phyloP scores from a whole-genome alignment of 2,113 vertebrate genomes.

The Scomber japonicus region DNA sequence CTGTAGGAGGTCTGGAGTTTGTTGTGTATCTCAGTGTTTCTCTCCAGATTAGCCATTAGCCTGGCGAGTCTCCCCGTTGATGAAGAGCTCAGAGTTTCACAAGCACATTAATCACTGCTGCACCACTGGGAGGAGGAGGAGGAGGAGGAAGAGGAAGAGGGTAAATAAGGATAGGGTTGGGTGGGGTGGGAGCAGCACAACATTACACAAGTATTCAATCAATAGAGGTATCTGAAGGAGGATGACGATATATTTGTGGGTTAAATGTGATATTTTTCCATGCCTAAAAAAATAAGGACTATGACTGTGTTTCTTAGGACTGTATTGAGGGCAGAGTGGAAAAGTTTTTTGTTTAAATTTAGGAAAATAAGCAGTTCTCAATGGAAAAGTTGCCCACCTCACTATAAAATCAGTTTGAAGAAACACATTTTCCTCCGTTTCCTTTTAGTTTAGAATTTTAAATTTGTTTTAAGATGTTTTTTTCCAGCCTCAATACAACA shows the following conservation, averaged over 20 bases:
- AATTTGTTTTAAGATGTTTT: no score
- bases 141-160: conserved; percentile 17
- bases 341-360: no score
- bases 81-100: conserved; percentile 72
- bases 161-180: conserved; percentile 24
- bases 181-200: conserved; percentile 20
- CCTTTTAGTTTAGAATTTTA: no score
- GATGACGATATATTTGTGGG: neutral
- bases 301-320: neutral
- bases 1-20: conserved; percentile 44
- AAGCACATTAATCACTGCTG: conserved; percentile 73
- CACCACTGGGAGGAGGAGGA: conserved; percentile 32
- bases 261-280: neutral
- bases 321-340: neutral
- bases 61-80: conserved; percentile 49
- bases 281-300: neutral
- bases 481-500: no score
- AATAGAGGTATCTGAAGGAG: conserved; percentile 16
- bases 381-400: no score
- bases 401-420: no score
- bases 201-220: conserved; percentile 18
- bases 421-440: no score
- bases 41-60: conserved; percentile 75
- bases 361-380: no score
- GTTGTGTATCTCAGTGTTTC: conserved; percentile 61